These are phyloP conservation scores for Emydocephalus ijimae DNA, from an alignment of 2,113 vertebrate genomes.

Conservation along the genomic window DNA sequence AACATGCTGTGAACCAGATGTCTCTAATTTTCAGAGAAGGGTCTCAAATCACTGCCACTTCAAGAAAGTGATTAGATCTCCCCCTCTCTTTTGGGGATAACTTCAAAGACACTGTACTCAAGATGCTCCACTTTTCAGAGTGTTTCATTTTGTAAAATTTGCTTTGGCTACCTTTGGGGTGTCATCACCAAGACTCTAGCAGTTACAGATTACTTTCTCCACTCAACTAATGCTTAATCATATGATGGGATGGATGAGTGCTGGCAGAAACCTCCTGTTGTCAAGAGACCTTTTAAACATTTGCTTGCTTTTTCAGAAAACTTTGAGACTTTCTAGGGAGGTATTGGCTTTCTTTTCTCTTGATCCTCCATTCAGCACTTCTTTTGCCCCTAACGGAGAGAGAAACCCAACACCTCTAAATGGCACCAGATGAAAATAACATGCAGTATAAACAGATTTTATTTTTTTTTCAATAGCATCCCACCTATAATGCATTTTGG, in stretches of 20 bases:
- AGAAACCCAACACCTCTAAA: neutral
- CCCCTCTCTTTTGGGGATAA: neutral
- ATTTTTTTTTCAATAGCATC: neutral
- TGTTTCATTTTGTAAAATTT: neutral
- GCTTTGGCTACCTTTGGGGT: neutral
- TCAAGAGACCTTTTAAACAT: neutral
- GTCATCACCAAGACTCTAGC: neutral
- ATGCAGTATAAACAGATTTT: neutral
- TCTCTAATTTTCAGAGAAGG: neutral
- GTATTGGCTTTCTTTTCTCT: neutral
- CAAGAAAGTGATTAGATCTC: neutral
- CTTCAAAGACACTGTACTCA: neutral
- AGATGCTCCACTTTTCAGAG: neutral
- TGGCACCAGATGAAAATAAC: neutral
- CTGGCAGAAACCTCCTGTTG: neutral
- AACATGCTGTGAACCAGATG: conserved; percentile 4
- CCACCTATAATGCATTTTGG: neutral
- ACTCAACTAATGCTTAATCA: neutral
- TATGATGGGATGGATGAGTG: neutral
- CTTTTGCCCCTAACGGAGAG: neutral
- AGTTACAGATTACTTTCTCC: neutral
- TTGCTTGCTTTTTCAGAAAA: neutral
- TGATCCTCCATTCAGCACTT: neutral
- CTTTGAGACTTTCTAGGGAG: neutral
- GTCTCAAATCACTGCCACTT: neutral